These are phyloP conservation scores for Diarsia rubi DNA, from an alignment of 2,888 invertebrate species.

Conservation along the genomic window DNA sequence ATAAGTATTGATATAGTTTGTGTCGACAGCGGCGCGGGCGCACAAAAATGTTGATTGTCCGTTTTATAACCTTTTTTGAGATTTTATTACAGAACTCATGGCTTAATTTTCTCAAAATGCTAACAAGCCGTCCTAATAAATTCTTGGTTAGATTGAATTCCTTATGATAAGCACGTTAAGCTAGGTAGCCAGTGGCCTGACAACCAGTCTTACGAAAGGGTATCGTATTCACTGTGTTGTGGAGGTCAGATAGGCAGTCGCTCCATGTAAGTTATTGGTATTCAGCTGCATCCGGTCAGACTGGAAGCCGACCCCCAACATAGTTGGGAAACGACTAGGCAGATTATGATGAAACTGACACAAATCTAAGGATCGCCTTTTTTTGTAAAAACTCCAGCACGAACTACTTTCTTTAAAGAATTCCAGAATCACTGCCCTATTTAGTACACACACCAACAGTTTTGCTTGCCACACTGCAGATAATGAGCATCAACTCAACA, in stretches of 20 bases:
- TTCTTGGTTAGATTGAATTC: slow-evolving; percentile 9
- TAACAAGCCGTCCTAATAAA: neutral
- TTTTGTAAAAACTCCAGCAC: no score
- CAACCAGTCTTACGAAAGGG: no score
- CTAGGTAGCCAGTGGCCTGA: no score
- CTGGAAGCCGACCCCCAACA: no score
- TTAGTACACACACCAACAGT: neutral
- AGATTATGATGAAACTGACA: no score
- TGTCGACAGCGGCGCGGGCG: slow-evolving; percentile 6
- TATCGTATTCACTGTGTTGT: no score
- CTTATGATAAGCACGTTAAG: neutral
- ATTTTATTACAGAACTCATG: slow-evolving; percentile 26
- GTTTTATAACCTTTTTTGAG: slow-evolving; percentile 17
- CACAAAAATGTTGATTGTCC: slow-evolving; percentile 39
- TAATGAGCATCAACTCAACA: slow-evolving; percentile 4
- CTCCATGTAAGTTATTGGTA: no score
- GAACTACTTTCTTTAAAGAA: no score
- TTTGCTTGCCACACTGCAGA: neutral
- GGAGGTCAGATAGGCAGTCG: no score
- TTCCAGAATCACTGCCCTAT: neutral
- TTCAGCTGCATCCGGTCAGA: no score
- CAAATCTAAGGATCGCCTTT: no score
- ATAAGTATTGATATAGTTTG: slow-evolving; percentile 27
- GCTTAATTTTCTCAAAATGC: slow-evolving; percentile 16
- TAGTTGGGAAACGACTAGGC: no score